Evolutionary conservation across 2,888 invertebrate species (phyloP), one percentile per base, ranked within the genome.

Genomic region (Hanleya hanleyi): DNA sequence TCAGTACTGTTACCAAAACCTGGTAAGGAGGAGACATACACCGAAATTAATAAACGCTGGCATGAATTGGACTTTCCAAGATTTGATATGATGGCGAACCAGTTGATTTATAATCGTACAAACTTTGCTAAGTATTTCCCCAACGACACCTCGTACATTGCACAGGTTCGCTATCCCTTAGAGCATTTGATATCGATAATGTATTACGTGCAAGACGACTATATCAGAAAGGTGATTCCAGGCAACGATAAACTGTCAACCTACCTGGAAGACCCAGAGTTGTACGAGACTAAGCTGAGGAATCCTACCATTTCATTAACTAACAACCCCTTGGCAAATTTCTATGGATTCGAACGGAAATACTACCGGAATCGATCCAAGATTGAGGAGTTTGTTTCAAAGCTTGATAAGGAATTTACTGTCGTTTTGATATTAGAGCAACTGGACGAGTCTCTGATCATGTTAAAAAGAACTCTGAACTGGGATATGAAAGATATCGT

Each of bases 391-490:
- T 18, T 47, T 18, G n/a, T 47, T 47, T 4, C 47, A 7, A 47
- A 22, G 22, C n/a, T 77, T 29, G 76, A 77, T 37, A 74, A 76
- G 65, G 70, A 71, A n/a, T 79, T 77, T 68, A 65, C 47, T 15
- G 69, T 77, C 6, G 79, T 79, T 0, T 71, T 79, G 2, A 33
- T 75, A 4, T 74, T 74, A 12, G 77, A 79, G 38, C 49, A 33
- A 22, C 76, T 76, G 36, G 79, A 79, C 68, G 79, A 76, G 67
- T 77, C 77, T 5, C 67, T 79, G 12, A 71, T 79, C 6, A 37
- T 79, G 41, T 71, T 77, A 68, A 73, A 67, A 67, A 47, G 79
- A 12, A 65, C 67, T 26, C 70, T 79, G 1, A 69, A 69, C 6
- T 77, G 77, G 79, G 47, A 64, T 0, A 29, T 79, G 0, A 64